Conservation (phyloP, 1,140 invertebrate genomes). For the Drosophila nebulosa region DNA sequence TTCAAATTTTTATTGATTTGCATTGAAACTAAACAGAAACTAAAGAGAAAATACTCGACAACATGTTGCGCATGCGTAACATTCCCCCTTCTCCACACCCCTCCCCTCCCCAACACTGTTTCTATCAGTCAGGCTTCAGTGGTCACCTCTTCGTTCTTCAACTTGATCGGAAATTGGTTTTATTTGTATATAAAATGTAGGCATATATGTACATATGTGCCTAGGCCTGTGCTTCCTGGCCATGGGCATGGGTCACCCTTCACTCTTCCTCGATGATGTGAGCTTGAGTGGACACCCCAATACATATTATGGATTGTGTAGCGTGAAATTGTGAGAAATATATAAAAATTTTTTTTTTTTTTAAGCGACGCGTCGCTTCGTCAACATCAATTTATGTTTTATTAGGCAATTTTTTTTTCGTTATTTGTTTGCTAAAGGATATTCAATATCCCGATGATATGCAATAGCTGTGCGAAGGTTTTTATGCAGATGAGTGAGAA, state of each 20-base stretch:
- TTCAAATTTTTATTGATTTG: constrained; percentile 71
- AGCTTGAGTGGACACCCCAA: constrained; percentile 72
- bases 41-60: constrained; percentile 14
- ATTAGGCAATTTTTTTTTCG: constrained; percentile 36
- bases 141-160: constrained; percentile 18
- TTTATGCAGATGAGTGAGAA: constrained; percentile 56
- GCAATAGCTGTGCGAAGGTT: constrained; percentile 70
- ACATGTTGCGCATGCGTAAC: constrained; percentile 70
- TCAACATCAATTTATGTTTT: constrained; percentile 63
- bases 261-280: constrained; percentile 23
- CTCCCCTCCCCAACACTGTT: too few species aligned
- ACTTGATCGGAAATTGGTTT: constrained; percentile 73
- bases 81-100: too few species aligned
- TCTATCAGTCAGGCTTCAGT: constrained; percentile 48
- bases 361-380: constrained; percentile 17
- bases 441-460: constrained; percentile 57
- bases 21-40: background rate
- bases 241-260: constrained; percentile 2
- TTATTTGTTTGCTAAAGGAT: constrained; percentile 42
- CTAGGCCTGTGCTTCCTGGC: constrained; percentile 36
- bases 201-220: too few species aligned
- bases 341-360: too few species aligned
- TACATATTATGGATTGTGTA: constrained; percentile 59
- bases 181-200: constrained; percentile 18
- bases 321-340: constrained; percentile 76